Base-by-base conservation (phyloP, 2,888 invertebrate species). In the Epirrita christyi region DNA sequence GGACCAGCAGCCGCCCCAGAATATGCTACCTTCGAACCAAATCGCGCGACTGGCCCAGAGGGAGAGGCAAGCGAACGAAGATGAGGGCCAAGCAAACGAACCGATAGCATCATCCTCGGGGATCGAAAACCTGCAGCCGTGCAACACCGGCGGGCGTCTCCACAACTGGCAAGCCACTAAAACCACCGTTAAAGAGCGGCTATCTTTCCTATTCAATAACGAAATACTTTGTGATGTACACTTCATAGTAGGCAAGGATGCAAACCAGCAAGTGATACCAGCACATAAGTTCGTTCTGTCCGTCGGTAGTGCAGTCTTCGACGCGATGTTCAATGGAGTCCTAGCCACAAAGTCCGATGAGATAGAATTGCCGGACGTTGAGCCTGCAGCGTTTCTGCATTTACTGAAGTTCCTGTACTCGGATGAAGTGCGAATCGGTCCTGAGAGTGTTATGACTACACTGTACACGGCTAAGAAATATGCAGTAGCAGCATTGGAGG, bases 401-500 rank as follows among this genome's bases (percentile, higher is more conserved):
- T 92, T 97, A 50, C 88, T 97, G 38, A 93, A 93, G 80, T 95
- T 95, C 82, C 86, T 95, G 51, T 97, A 97, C 77, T 95, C 96
- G 0, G 97, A 97, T 86, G 96, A 96, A 78, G 96, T 97, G 9
- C 93, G 95, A 58, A 96, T 97, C 70, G 96, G 95, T 7, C 96
- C 97, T 0, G 97, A 97, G 76, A 96, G 95, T 75, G 97, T 97
- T 1, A 97, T 97, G 96, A 95, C 96, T 0, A 96, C 96, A 0
- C 81, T 97, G 47, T 97, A 97, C 72, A 96, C 97, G 0, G 97
- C 97, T 6, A 97, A 97, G 74, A 97, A 97, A 72, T 97, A 97
- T 86, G 96, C 96, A 1, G 96, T 97, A 0, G 96, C 96, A 0
- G 96, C 96, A 2, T 83, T 97, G 61, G 97, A 97, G 73, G 94